A percentile compares a stretch with the other conserved stretches of the same genome.
Conservation (phyloP, 2,113 vertebrate genomes). For the Leucosticte australis region DNA sequence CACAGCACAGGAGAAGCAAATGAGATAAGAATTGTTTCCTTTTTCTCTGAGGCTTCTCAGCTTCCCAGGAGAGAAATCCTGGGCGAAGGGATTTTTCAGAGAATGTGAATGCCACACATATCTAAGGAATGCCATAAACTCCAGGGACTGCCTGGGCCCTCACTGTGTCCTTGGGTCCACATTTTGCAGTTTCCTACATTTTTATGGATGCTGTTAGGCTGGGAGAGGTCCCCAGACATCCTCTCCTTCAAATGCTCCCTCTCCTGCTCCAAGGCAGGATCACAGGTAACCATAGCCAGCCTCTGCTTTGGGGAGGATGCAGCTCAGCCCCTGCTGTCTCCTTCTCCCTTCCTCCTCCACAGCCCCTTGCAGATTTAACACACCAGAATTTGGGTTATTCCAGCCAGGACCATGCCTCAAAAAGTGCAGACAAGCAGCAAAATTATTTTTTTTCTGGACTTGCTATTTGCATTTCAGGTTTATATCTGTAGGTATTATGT, state of each 20-base stretch:
- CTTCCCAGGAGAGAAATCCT: too few species aligned
- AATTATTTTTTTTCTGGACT: not conserved
- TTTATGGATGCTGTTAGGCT: not conserved
- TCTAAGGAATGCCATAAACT: not conserved
- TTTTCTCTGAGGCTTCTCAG: too few species aligned
- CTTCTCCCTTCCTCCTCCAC: not conserved
- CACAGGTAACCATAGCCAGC: not conserved
- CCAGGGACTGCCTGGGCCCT: not conserved
- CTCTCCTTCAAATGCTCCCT: too few species aligned
- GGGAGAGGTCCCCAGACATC: not conserved
- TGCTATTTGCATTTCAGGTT: not conserved
- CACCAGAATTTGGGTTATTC: not conserved
- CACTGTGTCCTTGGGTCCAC: fast-evolving
- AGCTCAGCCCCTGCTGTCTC: not conserved
- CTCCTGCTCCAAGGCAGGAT: not conserved
- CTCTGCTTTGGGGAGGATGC: not conserved
- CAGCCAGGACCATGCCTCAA: not conserved
- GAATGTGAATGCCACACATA: too few species aligned
- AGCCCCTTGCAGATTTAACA: not conserved
- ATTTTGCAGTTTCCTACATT: not conserved
- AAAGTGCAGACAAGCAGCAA: not conserved
- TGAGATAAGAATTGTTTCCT: too few species aligned
- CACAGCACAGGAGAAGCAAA: too few species aligned
- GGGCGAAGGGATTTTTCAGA: too few species aligned
- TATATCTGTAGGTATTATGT: not conserved